Evolutionary conservation across 2,888 invertebrate genomes (phyloP), one percentile per base, ranked within the genome.

Genomic region (Blomia tropicalis): DNA sequence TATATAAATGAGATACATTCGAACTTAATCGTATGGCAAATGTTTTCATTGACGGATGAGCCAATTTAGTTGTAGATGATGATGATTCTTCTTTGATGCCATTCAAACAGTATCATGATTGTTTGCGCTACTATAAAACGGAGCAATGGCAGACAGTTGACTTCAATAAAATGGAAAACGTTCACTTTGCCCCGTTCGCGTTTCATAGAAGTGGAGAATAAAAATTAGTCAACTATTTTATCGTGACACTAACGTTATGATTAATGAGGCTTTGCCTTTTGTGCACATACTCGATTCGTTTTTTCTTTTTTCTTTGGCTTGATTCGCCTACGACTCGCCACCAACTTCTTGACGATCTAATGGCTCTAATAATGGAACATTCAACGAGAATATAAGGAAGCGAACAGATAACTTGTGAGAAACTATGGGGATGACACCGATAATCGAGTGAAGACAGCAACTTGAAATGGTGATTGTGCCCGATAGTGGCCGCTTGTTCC

Each of bases 21-120:
- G n/a, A n/a, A 47, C 51, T 47, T 47, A 47, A 47, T 47, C 51
- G 51, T n/a, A 47, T 47, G 51, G 51, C 51, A 47, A 47, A 47
- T 47, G 51, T 7, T 19, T n/a, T 19, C 51, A 25, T 47, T 47
- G 51, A 25, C 51, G 27, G n/a, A 25, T 47, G 7, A 19, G 51
- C 51, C 51, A 47, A 47, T 47, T 47, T 22, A 47, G 36, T 7
- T n/a, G n/a, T n/a, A n/a, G n/a, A n/a, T n/a, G n/a, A n/a, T n/a
- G n/a, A n/a, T n/a, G n/a, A n/a, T n/a, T n/a, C n/a, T n/a, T n/a
- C n/a, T n/a, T n/a, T n/a, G n/a, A n/a, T n/a, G n/a, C n/a, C n/a
- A n/a, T n/a, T n/a, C n/a, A n/a, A n/a, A n/a, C n/a, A n/a, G n/a
- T n/a, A n/a, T n/a, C n/a, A n/a, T n/a, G n/a, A n/a, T n/a, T n/a